Base-by-base conservation (phyloP, 2,888 invertebrate genomes). In the Eutolmus rufibarbis region DNA sequence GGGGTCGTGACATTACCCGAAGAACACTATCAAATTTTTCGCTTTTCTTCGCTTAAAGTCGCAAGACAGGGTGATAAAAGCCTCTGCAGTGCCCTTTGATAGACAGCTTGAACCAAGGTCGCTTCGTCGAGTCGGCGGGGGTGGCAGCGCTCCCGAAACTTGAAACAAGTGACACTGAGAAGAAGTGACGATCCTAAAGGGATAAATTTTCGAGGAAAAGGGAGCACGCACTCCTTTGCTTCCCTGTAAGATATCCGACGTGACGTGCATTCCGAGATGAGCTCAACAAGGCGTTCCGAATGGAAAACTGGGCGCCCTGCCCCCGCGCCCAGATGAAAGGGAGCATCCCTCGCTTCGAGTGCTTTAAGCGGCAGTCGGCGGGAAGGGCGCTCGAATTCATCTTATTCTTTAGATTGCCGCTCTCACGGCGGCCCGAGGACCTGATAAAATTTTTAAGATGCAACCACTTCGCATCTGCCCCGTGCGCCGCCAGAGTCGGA, bases 131-230 rank as follows among this genome's bases (percentile, higher is more conserved):
- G 28, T 14, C 76, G 19, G 16, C 76, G 37, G 31, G n/a, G 19
- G 16, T 16, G 12, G 34, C 82, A 56, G 34, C 28, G 66, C 19
- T 19, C 37, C 37, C 14, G 56, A 57, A 57, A 34, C 82, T 57
- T 82, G 82, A 82, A 82, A 82, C 57, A 82, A 82, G 66, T 82
- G 57, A 82, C 82, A 57, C 82, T 82, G 56, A 37, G 57, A 37
- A 57, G 57, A 57, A 31, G 19, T 34, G 78, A 37, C 56, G 57
- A 34, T 19, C 57, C 57, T 57, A 82, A 82, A 82, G 82, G 82
- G 82, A 57, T 79, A 79, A 79, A 56, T 79, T 43, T 43, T 43
- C 37, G 19, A 8, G 23, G 12, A 43, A 43, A 46, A 43, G 28
- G 66, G 66, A 14, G 57, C 19, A 82, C 16, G 57, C 19, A 82